phyloP scores from a whole-genome alignment of 1,140 invertebrate genomes.

The Chironomus tepperi region DNA sequence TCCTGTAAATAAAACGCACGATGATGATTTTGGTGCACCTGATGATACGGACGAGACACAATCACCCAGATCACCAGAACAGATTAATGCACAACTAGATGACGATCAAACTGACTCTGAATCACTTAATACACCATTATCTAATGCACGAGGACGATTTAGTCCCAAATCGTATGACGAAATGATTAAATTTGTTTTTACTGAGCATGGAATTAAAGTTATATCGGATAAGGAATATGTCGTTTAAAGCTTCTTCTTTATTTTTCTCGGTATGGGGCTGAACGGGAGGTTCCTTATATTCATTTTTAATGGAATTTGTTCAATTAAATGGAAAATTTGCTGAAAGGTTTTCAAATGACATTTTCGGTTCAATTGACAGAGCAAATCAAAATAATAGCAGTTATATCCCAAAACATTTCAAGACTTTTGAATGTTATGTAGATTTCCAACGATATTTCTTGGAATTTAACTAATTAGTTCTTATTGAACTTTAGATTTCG shows the following conservation, averaged over 20 bases:
- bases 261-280: too few species aligned
- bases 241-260: conserved; percentile 51
- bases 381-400: too few species aligned
- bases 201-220: conserved; percentile 62
- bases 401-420: too few species aligned
- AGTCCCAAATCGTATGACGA: conserved; percentile 51
- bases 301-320: too few species aligned
- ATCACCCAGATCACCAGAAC: conserved; percentile 37
- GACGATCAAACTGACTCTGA: conserved; percentile 26
- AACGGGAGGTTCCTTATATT: too few species aligned
- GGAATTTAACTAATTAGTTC: too few species aligned
- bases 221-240: conserved; percentile 66
- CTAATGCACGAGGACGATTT: conserved; percentile 34
- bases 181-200: conserved; percentile 58
- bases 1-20: conserved; percentile 29
- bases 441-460: too few species aligned
- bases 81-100: conserved; percentile 33
- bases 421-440: too few species aligned
- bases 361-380: too few species aligned
- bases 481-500: too few species aligned
- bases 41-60: conserved; percentile 27
- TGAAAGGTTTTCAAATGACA: too few species aligned
- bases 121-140: conserved; percentile 29
- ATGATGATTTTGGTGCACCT: conserved; percentile 30
- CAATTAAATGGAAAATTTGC: too few species aligned